phyloP scores from a whole-genome alignment of 2,888 invertebrate species.

The Cataglyphis rosenhaueri region DNA sequence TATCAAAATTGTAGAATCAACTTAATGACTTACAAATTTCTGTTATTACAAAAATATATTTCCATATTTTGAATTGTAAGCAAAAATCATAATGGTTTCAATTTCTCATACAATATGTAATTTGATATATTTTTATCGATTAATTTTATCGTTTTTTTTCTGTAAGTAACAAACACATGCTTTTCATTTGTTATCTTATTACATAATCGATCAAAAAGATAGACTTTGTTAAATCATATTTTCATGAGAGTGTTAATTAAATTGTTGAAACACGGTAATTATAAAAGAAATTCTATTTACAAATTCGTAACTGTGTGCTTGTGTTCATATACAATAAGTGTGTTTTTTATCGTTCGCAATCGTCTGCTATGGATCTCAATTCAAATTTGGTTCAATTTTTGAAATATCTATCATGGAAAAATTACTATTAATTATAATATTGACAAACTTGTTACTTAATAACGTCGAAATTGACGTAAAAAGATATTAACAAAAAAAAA shows the following conservation, averaged over 20 bases:
- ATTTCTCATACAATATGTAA: neutral
- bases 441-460: constrained; percentile 10
- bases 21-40: neutral
- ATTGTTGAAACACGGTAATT: constrained; percentile 59
- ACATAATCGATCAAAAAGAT: constrained; percentile 2
- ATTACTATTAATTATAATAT: constrained; percentile 3
- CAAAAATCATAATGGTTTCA: neutral
- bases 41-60: neutral
- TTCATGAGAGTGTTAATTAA: constrained; percentile 69
- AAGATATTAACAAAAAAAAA: neutral
- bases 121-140: neutral
- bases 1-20: neutral
- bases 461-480: neutral
- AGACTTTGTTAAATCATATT: constrained; percentile 20
- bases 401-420: neutral
- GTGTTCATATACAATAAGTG: neutral
- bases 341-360: neutral
- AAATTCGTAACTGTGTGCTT: constrained; percentile 3
- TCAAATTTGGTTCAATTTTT: constrained; percentile 1
- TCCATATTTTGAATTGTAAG: neutral
- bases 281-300: constrained; percentile 32
- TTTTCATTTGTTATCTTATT: neutral
- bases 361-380: neutral
- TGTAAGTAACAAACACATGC: neutral
- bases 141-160: neutral